Evolutionary conservation across 2,113 vertebrate genomes (phyloP).

Genomic region (Salvator merianae): DNA sequence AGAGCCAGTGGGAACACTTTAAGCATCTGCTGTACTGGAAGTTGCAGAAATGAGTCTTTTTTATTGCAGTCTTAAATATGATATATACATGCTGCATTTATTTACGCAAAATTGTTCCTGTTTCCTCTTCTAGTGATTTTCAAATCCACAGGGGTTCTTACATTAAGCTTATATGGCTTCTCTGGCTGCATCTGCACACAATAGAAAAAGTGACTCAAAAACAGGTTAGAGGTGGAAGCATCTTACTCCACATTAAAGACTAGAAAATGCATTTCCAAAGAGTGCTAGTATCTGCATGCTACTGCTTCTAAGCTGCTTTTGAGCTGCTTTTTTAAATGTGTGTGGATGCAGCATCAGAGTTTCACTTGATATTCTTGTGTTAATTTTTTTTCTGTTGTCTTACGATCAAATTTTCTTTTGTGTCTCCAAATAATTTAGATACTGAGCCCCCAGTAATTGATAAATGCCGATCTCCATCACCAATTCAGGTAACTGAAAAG

Average conservation of each 20-base stretch:
- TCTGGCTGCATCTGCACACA: no score
- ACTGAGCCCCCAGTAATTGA: constrained; percentile 93
- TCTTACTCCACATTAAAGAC: no score
- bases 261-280: no score
- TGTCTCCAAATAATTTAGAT: constrained; percentile 77
- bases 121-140: not conserved
- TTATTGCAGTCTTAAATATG: not conserved
- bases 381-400: not conserved
- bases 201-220: no score
- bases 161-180: not conserved
- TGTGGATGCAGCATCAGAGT: not conserved
- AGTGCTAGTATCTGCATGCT: no score
- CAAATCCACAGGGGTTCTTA: not conserved
- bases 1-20: not conserved
- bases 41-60: not conserved
- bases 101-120: not conserved
- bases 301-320: no score
- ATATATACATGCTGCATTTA: not conserved
- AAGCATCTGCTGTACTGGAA: constrained; percentile 9
- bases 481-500: constrained; percentile 77
- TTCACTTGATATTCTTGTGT: not conserved
- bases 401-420: constrained; percentile 33
- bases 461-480: constrained; percentile 90
- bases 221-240: no score
- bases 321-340: no score